Percentiles rank a stretch among this genome's conserved stretches.
phyloP scores from a whole-genome alignment of 2,888 invertebrate species.

The Tanypteryx hageni region DNA sequence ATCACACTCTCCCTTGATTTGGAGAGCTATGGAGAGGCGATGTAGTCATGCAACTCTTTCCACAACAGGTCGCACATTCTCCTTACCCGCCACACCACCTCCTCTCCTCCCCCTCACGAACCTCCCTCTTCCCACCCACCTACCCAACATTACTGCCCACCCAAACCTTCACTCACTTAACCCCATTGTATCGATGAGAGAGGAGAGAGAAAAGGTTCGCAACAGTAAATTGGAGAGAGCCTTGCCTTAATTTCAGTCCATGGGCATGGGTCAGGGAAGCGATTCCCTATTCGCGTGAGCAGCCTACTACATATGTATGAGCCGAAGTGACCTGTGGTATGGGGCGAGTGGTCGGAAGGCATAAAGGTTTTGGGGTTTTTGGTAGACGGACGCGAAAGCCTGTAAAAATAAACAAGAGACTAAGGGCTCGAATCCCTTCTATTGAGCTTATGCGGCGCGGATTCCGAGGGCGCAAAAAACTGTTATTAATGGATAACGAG shows the following conservation, averaged over 20 bases:
- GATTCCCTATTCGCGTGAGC: constrained; percentile 34
- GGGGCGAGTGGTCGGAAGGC: neutral
- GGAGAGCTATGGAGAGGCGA: neutral
- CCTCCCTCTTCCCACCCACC: too few relatives aligned
- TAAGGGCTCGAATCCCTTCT: neutral
- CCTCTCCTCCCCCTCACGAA: too few relatives aligned
- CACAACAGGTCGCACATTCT: neutral
- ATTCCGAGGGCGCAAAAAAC: neutral
- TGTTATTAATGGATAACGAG: constrained; percentile 2
- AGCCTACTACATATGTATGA: constrained; percentile 58
- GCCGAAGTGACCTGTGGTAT: constrained; percentile 1
- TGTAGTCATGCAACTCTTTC: constrained; percentile 8
- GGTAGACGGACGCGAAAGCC: neutral
- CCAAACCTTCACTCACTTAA: neutral
- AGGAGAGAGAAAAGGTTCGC: neutral
- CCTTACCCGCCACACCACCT: too few relatives aligned
- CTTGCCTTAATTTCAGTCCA: constrained; percentile 16
- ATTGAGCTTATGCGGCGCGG: neutral
- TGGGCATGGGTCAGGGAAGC: constrained; percentile 11
- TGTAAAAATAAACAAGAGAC: neutral
- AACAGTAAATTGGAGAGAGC: neutral
- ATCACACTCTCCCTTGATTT: neutral
- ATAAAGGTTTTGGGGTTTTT: neutral
- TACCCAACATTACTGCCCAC: neutral
- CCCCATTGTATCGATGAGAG: constrained; percentile 11